phyloP scores from a whole-genome alignment of 1,140 invertebrate genomes.

The Heterodera carotae region DNA sequence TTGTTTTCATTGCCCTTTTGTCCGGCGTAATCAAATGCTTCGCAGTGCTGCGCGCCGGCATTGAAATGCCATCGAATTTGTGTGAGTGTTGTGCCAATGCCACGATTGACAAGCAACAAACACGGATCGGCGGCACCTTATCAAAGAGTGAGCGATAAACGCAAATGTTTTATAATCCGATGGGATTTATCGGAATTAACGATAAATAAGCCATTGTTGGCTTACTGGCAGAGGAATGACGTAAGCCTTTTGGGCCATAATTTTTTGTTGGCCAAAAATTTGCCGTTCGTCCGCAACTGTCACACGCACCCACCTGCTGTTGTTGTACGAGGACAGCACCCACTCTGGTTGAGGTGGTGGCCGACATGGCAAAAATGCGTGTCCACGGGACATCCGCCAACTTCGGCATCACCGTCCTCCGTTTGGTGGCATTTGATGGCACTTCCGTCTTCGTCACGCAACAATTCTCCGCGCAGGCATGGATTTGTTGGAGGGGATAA shows the following conservation, averaged over 20 bases:
- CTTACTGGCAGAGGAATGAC: no score
- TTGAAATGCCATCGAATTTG: conserved; percentile 61
- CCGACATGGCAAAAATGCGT: conserved; percentile 60
- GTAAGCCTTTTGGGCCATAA: no score
- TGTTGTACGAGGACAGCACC: conserved; percentile 55
- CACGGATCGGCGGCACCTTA: conserved; percentile 50
- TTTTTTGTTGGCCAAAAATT: no score
- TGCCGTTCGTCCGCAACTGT: no score
- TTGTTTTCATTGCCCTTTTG: conserved; percentile 75
- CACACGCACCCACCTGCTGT: conserved; percentile 34
- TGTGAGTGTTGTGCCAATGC: conserved; percentile 46
- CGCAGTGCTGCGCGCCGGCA: conserved; percentile 32
- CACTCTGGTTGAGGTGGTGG: conserved; percentile 42
- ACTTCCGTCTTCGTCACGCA: conserved; percentile 37
- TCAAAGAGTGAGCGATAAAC: no score
- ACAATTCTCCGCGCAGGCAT: conserved; percentile 58
- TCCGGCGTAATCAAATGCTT: conserved; percentile 46
- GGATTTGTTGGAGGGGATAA: conserved; percentile 46
- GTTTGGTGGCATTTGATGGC: neutral
- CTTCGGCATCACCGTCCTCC: no score
- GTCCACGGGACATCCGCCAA: conserved; percentile 42
- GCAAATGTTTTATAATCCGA: no score
- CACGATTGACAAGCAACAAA: conserved; percentile 53
- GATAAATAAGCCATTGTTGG: no score
- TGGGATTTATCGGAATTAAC: no score